These are phyloP conservation scores for Phalanger gymnotis DNA, from an alignment of 2,797 vertebrate species.

Conservation along the genomic window DNA sequence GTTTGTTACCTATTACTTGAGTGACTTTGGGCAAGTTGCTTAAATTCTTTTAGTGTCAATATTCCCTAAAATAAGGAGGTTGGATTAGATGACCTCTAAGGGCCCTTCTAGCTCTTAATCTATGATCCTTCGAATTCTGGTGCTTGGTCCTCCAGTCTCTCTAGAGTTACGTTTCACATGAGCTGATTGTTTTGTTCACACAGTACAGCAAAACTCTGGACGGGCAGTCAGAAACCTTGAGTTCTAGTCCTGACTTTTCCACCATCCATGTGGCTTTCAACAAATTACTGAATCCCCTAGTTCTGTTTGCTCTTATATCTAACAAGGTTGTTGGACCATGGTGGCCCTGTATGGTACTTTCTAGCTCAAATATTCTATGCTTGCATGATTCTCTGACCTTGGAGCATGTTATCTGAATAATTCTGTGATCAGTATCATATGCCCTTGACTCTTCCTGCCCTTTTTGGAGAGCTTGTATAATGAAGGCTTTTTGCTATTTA, in stretches of 20 bases:
- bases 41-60: neutral
- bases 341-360: conserved; percentile 27
- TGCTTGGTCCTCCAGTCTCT: neutral
- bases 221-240: neutral
- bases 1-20: neutral
- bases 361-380: conserved; percentile 49
- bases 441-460: conserved; percentile 15
- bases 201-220: neutral
- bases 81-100: conserved; percentile 2
- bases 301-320: neutral
- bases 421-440: conserved; percentile 59
- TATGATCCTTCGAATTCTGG: neutral
- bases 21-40: neutral
- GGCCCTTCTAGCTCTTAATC: neutral
- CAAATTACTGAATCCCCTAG: conserved; percentile 13
- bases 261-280: conserved; percentile 10
- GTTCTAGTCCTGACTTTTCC: neutral
- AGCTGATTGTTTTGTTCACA: neutral
- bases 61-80: conserved; percentile 31
- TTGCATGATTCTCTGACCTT: conserved; percentile 50
- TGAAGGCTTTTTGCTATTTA: conserved; percentile 69
- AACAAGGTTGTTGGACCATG: neutral
- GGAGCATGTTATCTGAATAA: conserved; percentile 57
- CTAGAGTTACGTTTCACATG: neutral
- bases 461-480: conserved; percentile 64